These are phyloP conservation scores for Crossaster papposus DNA, from an alignment of 53 echinoderm and acorn worm species.

Conservation along the genomic window DNA sequence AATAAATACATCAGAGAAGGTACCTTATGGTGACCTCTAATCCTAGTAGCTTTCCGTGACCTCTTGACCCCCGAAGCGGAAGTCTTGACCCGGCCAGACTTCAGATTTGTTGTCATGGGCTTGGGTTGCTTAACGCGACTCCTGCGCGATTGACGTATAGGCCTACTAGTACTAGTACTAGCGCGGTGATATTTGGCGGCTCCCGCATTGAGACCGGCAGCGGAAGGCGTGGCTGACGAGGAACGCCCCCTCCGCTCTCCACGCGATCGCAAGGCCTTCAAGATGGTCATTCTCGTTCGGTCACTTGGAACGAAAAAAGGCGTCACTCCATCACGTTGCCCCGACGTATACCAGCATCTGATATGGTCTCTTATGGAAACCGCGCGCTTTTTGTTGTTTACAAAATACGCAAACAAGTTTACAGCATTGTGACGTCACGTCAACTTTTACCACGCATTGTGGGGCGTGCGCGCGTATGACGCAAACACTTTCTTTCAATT, in stretches of 20 bases:
- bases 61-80: not conserved
- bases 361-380: too few species aligned
- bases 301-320: not conserved
- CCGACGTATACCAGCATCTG: not conserved
- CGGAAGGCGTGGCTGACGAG: slow-evolving; percentile 6
- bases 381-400: not conserved
- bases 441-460: too few species aligned
- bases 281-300: not conserved
- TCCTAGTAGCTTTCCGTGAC: not conserved
- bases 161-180: too few species aligned
- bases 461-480: too few species aligned
- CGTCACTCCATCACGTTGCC: too few species aligned
- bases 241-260: not conserved
- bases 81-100: not conserved
- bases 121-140: not conserved
- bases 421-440: not conserved
- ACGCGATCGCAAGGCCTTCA: not conserved
- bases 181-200: not conserved
- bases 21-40: not conserved
- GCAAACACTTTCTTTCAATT: too few species aligned
- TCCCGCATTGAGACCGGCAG: not conserved
- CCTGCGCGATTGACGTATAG: not conserved
- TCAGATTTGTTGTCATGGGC: not conserved
- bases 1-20: not conserved
- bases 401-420: not conserved